phyloP scores from a whole-genome alignment of 2,888 invertebrate genomes.

The Auanema sp. region DNA sequence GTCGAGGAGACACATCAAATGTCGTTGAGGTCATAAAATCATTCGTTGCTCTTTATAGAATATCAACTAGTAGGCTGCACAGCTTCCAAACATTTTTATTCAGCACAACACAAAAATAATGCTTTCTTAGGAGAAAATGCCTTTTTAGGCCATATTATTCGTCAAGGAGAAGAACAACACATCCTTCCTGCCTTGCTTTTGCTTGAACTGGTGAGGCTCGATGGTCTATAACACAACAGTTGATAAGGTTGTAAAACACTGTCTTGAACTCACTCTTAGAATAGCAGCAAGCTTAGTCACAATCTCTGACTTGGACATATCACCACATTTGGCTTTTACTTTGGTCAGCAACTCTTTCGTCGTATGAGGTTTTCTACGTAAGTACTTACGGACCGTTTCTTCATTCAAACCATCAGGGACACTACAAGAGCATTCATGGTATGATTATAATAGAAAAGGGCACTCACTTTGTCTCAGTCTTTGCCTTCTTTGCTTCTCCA shows the following conservation, averaged over 20 bases:
- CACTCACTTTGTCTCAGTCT: constrained; percentile 24
- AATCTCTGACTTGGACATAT: constrained; percentile 50
- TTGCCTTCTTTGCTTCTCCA: constrained; percentile 37
- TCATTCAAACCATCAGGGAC: constrained; percentile 48
- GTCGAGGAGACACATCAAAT: neutral
- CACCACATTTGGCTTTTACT: constrained; percentile 46
- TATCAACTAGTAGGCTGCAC: neutral
- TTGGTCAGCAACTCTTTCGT: constrained; percentile 77
- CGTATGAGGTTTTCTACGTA: constrained; percentile 95
- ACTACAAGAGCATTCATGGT: constrained; percentile 7
- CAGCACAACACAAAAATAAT: neutral
- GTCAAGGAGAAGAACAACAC: constrained; percentile 56
- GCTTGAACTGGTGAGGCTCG: constrained; percentile 58
- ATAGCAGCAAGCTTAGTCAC: constrained; percentile 56
- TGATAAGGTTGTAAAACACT: neutral
- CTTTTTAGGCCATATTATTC: constrained; percentile 23
- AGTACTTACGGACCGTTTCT: constrained; percentile 78
- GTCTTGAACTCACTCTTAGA: constrained; percentile 33
- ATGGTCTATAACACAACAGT: constrained; percentile 36
- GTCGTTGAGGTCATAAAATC: neutral
- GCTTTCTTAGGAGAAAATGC: neutral
- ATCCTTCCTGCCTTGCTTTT: constrained; percentile 57
- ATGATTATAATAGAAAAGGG: constrained; percentile 1
- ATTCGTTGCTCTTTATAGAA: too few species aligned
- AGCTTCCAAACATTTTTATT: neutral